phyloP scores from a whole-genome alignment of 2,113 vertebrate species.

The Gambusia affinis region DNA sequence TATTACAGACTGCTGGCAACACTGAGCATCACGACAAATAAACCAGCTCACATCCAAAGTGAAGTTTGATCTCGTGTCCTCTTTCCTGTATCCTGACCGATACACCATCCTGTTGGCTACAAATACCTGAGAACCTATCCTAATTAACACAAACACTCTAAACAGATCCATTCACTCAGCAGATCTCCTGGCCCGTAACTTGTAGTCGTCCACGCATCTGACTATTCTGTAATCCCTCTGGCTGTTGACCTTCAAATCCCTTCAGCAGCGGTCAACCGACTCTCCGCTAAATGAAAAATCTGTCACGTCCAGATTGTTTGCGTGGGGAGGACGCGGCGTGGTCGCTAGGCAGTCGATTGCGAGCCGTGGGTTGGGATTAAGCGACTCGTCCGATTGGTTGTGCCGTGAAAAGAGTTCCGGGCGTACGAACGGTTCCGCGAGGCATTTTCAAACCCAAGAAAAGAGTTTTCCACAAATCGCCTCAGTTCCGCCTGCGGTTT shows the following conservation, averaged over 20 bases:
- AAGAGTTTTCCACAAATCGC: no score
- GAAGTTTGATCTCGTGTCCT: no score
- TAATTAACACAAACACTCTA: conserved; percentile 30
- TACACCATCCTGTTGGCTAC: no score
- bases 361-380: background rate
- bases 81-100: no score
- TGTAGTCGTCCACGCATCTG: conserved; percentile 57
- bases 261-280: conserved; percentile 27
- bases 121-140: no score
- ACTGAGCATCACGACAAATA: no score
- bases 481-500: no score
- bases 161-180: conserved; percentile 45
- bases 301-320: conserved; percentile 27
- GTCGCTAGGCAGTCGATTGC: background rate
- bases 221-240: conserved; percentile 57
- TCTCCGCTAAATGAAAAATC: conserved; percentile 49
- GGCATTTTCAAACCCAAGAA: background rate
- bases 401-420: no score
- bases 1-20: no score
- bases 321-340: background rate
- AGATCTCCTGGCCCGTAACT: conserved; percentile 29
- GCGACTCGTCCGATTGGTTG: no score
- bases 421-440: no score
- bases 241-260: conserved; percentile 60
- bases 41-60: no score